Conservation (phyloP, 1,140 invertebrate species). For the Aradophagus sp. region DNA sequence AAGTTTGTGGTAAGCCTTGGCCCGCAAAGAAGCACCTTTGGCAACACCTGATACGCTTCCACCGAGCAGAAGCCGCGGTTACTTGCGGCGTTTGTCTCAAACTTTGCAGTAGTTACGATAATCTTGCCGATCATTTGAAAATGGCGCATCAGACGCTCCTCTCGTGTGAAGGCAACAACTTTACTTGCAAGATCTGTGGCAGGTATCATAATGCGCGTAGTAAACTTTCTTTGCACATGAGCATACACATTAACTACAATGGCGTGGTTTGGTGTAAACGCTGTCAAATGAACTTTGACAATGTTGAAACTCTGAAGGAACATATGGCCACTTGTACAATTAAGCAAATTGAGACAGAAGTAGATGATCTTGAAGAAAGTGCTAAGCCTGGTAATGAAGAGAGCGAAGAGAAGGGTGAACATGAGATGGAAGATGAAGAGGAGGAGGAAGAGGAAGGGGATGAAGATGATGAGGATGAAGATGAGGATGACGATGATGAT, state of each 20-base stretch:
- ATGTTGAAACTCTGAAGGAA: constrained; percentile 64
- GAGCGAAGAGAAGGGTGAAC: constrained; percentile 62
- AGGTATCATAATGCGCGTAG: constrained; percentile 78
- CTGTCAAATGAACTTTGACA: constrained; percentile 66
- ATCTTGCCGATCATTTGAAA: constrained; percentile 76
- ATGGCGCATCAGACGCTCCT: constrained; percentile 74
- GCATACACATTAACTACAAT: constrained; percentile 77
- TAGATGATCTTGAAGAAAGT: constrained; percentile 48
- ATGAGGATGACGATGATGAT: constrained; percentile 33
- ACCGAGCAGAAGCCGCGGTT: constrained; percentile 76
- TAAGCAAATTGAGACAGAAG: constrained; percentile 44
- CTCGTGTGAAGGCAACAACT: constrained; percentile 77
- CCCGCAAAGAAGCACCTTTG: constrained; percentile 79
- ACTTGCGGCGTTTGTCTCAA: constrained; percentile 79
- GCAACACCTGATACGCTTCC: constrained; percentile 79
- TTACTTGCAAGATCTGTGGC: constrained; percentile 78
- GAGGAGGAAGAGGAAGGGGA: constrained; percentile 8
- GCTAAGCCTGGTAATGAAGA: constrained; percentile 54
- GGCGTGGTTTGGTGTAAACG: constrained; percentile 65
- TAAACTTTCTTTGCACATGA: constrained; percentile 77
- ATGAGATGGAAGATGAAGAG: constrained; percentile 5
- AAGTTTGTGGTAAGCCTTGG: constrained; percentile 79
- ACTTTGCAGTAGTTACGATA: constrained; percentile 74
- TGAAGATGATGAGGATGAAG: constrained; percentile 44
- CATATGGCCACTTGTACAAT: constrained; percentile 63